A percentile compares a stretch with the other conserved stretches of the same genome.
These are phyloP conservation scores for Isaurus tuberculatus DNA, from an alignment of 92 coral and sea anemone genomes.

Conservation along the genomic window DNA sequence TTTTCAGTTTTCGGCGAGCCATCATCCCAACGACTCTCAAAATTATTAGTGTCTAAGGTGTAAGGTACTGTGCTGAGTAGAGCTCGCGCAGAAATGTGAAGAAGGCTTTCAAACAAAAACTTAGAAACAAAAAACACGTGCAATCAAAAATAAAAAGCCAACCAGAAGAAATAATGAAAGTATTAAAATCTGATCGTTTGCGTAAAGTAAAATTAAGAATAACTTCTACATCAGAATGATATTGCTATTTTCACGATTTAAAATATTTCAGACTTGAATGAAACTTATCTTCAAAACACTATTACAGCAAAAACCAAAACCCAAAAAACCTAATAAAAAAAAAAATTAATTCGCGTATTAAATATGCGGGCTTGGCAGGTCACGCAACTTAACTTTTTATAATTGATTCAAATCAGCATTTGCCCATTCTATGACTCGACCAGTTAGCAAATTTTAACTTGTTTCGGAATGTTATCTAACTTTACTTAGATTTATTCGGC, in stretches of 20 bases:
- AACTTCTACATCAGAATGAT: constrained; percentile 12
- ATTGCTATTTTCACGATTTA: background rate
- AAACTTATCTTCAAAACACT: background rate
- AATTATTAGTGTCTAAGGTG: too few relatives aligned
- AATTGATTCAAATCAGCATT: background rate
- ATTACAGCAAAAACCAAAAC: background rate
- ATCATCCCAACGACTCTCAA: background rate
- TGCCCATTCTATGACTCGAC: background rate
- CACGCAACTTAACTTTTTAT: constrained; percentile 5
- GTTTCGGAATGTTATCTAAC: background rate
- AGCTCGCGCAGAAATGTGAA: too few relatives aligned
- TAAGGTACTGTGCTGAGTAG: too few relatives aligned
- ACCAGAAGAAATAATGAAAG: background rate
- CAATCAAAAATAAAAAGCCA: background rate
- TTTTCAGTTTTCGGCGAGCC: background rate
- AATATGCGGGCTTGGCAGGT: constrained; percentile 24
- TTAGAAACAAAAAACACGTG: background rate
- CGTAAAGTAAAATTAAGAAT: background rate
- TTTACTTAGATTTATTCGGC: background rate
- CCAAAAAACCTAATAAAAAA: background rate
- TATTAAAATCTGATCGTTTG: constrained; percentile 14
- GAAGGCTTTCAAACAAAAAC: background rate
- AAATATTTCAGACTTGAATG: background rate
- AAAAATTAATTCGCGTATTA: background rate
- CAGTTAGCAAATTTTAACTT: background rate